These are phyloP conservation scores for Beaufortia kweichowensis DNA, from an alignment of 2,113 vertebrate genomes.

Conservation along the genomic window DNA sequence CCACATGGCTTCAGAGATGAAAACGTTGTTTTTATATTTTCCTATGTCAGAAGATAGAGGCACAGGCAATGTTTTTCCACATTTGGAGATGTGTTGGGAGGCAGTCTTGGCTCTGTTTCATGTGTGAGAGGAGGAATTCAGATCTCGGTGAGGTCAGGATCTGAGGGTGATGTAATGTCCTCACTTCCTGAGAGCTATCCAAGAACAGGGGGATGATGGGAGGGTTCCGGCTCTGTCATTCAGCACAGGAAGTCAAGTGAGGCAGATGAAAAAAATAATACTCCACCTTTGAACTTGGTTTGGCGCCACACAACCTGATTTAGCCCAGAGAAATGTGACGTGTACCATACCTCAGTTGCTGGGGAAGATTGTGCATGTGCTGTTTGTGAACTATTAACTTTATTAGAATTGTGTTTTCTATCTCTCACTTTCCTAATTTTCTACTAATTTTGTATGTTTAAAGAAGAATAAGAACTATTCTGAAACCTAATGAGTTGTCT, in stretches of 20 bases:
- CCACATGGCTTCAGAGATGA: background rate
- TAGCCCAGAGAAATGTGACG: background rate
- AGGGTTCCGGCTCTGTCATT: slow-evolving; percentile 41
- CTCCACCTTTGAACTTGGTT: slow-evolving; percentile 37
- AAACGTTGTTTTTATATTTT: slow-evolving; percentile 11
- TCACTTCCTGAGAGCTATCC: slow-evolving; percentile 65
- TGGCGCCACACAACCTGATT: background rate
- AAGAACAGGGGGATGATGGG: slow-evolving; percentile 52
- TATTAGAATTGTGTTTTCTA: background rate
- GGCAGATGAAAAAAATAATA: slow-evolving; percentile 32
- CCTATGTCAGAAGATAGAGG: background rate
- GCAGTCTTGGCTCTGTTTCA: slow-evolving; percentile 25
- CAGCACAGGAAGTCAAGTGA: slow-evolving; percentile 43
- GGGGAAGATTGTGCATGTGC: background rate
- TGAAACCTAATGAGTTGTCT: too few relatives aligned
- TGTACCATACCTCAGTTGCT: background rate
- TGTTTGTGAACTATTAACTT: background rate
- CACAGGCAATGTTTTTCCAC: slow-evolving; percentile 29
- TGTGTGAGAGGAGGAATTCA: slow-evolving; percentile 61
- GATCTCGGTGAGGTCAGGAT: slow-evolving; percentile 65
- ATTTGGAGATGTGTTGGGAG: slow-evolving; percentile 15
- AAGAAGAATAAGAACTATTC: too few relatives aligned
- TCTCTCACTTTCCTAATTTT: too few relatives aligned
- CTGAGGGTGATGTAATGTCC: slow-evolving; percentile 70
- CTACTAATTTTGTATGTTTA: too few relatives aligned